These are phyloP conservation scores for Aurelia aurita complex sp. Pacific DNA, from an alignment of 30 jellyfish, hydroid and myxozoan species.

Conservation along the genomic window DNA sequence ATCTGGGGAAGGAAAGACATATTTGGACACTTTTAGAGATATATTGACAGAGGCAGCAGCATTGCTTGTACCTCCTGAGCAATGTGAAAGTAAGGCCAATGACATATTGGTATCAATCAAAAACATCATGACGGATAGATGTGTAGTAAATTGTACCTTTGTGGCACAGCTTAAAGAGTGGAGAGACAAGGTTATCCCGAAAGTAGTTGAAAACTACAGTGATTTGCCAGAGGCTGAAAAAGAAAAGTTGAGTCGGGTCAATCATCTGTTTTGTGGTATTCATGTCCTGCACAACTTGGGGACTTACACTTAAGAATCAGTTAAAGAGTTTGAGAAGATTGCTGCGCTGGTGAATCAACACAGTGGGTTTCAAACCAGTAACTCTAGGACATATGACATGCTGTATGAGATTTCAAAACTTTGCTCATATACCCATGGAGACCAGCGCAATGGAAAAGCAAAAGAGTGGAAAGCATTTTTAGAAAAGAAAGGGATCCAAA, in stretches of 20 bases:
- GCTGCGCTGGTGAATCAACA: constrained; percentile 22
- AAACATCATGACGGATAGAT: constrained; percentile 27
- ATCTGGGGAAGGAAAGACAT: constrained; percentile 20
- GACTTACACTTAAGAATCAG: constrained; percentile 26
- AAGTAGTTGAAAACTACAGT: constrained; percentile 20
- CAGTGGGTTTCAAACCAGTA: constrained; percentile 44
- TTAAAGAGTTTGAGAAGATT: constrained; percentile 23
- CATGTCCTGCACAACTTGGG: constrained; percentile 50
- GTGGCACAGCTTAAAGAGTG: constrained; percentile 12
- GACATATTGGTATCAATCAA: neutral
- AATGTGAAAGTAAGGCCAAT: constrained; percentile 1
- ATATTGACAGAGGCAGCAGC: constrained; percentile 10
- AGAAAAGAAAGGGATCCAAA: constrained; percentile 2
- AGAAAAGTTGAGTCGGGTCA: neutral
- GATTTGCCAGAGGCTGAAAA: constrained; percentile 32
- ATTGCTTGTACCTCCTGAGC: constrained; percentile 19
- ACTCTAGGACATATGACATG: constrained; percentile 31
- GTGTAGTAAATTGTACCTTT: neutral
- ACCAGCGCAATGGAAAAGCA: constrained; percentile 53
- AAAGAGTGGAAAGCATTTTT: constrained; percentile 51
- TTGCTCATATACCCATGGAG: constrained; percentile 50
- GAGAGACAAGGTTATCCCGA: constrained; percentile 25
- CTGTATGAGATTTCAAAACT: constrained; percentile 36
- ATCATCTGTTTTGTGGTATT: constrained; percentile 40
- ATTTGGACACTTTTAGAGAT: constrained; percentile 7